phyloP scores from a whole-genome alignment of 2,888 invertebrate genomes.

The Conomelus anceps region DNA sequence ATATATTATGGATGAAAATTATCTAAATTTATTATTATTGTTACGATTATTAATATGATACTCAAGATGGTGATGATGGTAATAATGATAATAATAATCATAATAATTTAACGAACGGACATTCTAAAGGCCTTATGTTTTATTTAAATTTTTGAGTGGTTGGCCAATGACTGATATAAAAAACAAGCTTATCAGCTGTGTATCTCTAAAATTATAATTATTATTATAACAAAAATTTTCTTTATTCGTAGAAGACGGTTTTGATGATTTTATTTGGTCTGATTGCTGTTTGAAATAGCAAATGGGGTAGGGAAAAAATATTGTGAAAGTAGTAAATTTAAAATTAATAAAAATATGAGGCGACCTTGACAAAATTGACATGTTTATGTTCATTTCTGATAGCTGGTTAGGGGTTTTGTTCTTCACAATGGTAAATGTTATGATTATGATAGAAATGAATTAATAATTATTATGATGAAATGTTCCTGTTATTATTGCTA shows the following conservation, averaged over 20 bases:
- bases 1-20: slow-evolving; percentile 10
- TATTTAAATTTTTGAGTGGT: not conserved
- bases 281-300: not conserved
- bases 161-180: not conserved
- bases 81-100: not conserved
- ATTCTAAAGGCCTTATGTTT: not conserved
- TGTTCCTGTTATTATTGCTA: slow-evolving; percentile 30
- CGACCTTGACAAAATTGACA: not conserved
- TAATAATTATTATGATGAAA: slow-evolving; percentile 14
- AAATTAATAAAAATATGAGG: not conserved
- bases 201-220: not conserved
- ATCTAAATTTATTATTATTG: slow-evolving; percentile 7
- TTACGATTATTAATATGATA: not conserved
- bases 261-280: not conserved
- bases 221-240: not conserved
- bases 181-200: not conserved
- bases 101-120: not conserved
- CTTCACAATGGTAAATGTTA: slow-evolving; percentile 22
- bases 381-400: not conserved
- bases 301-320: not conserved
- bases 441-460: slow-evolving; percentile 23
- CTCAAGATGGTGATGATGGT: not conserved
- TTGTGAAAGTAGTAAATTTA: not conserved
- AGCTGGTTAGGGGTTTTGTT: not conserved
- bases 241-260: not conserved